Conservation (phyloP, 2,113 vertebrate genomes). For the Megaceryle maxima region DNA sequence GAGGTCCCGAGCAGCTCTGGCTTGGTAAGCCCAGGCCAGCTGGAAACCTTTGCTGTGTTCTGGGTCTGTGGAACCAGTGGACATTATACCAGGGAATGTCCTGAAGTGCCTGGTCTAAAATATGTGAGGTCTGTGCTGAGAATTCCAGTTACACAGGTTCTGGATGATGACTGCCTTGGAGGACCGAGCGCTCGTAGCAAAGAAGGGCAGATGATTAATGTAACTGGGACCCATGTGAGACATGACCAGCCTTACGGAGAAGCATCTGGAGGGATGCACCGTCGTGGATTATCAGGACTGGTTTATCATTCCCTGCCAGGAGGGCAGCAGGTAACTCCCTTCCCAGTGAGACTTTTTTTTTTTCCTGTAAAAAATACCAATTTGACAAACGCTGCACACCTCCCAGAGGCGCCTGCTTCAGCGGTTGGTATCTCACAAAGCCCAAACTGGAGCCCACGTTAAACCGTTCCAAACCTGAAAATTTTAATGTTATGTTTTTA, state of each 20-base stretch:
- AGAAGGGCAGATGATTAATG: neutral
- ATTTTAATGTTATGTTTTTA: neutral
- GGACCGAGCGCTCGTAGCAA: neutral
- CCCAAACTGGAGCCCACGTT: neutral
- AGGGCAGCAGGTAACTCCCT: neutral
- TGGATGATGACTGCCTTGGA: neutral
- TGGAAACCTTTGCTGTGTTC: neutral
- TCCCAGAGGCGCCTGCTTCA: neutral
- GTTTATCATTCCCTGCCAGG: neutral
- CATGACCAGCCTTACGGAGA: neutral
- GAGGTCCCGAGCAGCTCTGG: neutral
- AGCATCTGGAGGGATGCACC: neutral
- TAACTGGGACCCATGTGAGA: fast-evolving
- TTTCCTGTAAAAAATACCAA: neutral
- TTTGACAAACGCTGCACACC: neutral
- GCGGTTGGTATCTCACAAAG: neutral
- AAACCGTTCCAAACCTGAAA: neutral
- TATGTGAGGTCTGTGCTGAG: neutral
- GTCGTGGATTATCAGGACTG: no score
- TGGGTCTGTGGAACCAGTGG: neutral
- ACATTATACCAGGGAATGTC: neutral
- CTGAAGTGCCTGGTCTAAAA: neutral
- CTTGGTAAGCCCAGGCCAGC: neutral
- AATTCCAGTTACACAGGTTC: neutral
- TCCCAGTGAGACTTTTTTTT: neutral